Conservation (phyloP, 1,140 invertebrate species). For the Drosophila kikkawai region DNA sequence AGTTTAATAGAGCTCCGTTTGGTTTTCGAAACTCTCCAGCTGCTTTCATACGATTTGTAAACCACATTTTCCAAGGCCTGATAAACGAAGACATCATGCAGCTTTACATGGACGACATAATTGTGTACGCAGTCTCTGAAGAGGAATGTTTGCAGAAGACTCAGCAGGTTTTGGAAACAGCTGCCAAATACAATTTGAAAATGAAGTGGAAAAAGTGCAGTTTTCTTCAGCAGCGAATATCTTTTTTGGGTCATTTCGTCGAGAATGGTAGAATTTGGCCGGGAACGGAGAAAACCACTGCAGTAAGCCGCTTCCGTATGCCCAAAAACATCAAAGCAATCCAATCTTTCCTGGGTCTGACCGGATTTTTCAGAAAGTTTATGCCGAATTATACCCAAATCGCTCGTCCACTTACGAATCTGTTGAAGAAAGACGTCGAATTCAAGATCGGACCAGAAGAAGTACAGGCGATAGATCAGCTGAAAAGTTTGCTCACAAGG, state of each 20-base stretch:
- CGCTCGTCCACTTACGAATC: no score
- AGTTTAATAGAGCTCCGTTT: background rate
- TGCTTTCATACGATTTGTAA: background rate
- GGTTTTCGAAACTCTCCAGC: background rate
- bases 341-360: background rate
- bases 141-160: no score
- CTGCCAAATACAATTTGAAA: no score
- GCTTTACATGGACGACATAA: no score
- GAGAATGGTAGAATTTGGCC: background rate
- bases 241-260: no score
- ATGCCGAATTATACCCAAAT: no score
- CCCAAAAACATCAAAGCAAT: slow-evolving; percentile 6
- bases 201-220: background rate
- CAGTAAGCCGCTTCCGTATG: background rate
- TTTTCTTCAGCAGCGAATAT: background rate
- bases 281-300: background rate
- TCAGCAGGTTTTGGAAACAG: no score
- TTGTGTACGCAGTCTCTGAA: no score
- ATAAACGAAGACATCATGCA: background rate
- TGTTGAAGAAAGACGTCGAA: no score
- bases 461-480: no score
- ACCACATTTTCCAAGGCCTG: background rate
- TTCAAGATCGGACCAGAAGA: no score
- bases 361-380: no score
- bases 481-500: background rate